These are phyloP conservation scores for Procambarus virginalis DNA, from an alignment of 1,140 invertebrate species.

Conservation along the genomic window DNA sequence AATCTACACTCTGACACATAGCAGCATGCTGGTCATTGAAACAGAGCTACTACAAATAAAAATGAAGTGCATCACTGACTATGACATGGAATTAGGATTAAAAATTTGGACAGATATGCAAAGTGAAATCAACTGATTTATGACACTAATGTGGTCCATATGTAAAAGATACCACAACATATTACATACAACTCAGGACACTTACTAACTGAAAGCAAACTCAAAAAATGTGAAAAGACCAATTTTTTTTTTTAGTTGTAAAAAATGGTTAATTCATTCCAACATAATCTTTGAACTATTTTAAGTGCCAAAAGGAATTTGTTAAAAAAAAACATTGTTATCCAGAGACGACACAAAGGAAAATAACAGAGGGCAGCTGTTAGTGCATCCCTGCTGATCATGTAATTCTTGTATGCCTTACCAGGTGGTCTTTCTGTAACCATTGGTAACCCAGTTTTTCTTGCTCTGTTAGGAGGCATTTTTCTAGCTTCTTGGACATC, in stretches of 20 bases:
- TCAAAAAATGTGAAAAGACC: background rate
- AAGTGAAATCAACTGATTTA: background rate
- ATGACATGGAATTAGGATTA: background rate
- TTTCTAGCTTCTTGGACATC: slow-evolving; percentile 79
- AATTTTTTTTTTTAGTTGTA: background rate
- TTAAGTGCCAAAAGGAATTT: background rate
- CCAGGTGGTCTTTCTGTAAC: slow-evolving; percentile 91
- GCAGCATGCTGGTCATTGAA: slow-evolving; percentile 24
- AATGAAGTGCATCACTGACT: background rate
- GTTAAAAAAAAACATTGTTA: background rate
- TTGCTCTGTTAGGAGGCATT: slow-evolving; percentile 77
- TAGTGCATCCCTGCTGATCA: background rate
- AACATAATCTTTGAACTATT: background rate
- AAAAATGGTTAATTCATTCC: background rate
- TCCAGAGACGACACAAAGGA: background rate
- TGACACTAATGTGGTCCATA: slow-evolving; percentile 3
- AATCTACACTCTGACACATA: slow-evolving; percentile 20
- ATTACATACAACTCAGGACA: background rate
- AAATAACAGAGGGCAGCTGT: background rate
- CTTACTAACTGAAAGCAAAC: background rate
- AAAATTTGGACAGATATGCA: background rate
- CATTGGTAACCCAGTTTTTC: slow-evolving; percentile 85
- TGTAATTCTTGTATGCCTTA: slow-evolving; percentile 74
- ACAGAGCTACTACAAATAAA: background rate
- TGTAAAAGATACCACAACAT: background rate